A percentile compares a stretch with the other conserved stretches of the same genome.
These are phyloP conservation scores for Punctoribates punctum DNA, from an alignment of 2,888 invertebrate genomes.

Conservation along the genomic window DNA sequence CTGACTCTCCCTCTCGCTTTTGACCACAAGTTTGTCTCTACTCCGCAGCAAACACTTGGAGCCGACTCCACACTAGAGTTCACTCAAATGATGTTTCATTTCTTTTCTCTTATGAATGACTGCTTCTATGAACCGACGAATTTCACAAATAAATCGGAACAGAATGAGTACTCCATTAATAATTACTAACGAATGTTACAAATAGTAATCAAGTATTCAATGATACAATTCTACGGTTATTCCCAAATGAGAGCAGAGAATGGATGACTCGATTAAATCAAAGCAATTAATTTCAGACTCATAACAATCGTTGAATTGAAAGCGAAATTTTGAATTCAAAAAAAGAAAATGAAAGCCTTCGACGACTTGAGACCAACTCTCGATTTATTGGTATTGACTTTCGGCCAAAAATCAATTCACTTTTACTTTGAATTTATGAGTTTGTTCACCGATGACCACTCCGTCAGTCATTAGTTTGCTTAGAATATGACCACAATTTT, in stretches of 20 bases:
- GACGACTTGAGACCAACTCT: not conserved
- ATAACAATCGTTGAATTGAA: too few relatives aligned
- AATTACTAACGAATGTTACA: not conserved
- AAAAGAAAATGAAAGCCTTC: too few relatives aligned
- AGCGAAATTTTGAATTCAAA: too few relatives aligned
- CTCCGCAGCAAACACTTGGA: not conserved
- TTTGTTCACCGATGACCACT: constrained; percentile 25
- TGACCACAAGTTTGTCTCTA: constrained; percentile 17
- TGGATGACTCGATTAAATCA: too few relatives aligned
- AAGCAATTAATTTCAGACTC: too few relatives aligned
- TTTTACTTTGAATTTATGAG: constrained; percentile 29
- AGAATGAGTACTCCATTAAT: not conserved
- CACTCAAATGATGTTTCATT: constrained; percentile 3
- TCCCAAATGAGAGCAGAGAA: not conserved
- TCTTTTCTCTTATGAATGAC: not conserved
- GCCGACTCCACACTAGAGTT: not conserved
- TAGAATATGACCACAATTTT: constrained; percentile 1
- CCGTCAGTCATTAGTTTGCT: not conserved
- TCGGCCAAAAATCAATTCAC: constrained; percentile 19
- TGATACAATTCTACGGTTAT: not conserved
- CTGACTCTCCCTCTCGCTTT: constrained; percentile 31
- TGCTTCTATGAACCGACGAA: not conserved
- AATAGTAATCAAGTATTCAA: not conserved
- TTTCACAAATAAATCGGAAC: not conserved
- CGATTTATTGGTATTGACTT: constrained; percentile 7